Evolutionary conservation across 2,888 invertebrate species (phyloP), one percentile per base, ranked within the genome.

Genomic region (Gerris lacustris): DNA sequence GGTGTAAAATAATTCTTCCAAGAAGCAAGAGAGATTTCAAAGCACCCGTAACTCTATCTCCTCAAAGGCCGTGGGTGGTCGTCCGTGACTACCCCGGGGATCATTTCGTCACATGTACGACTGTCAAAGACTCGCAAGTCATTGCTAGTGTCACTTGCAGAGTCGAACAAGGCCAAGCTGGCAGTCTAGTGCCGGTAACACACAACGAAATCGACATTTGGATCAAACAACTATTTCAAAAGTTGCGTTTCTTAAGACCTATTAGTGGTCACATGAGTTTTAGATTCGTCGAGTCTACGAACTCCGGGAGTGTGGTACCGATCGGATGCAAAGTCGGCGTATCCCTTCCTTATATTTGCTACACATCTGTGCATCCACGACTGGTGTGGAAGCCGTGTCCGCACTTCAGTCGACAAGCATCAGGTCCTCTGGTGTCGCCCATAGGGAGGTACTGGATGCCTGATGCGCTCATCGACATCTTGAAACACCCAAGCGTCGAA

Each of bases 201-300:
- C 84, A 85, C 71, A 73, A 76, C 45, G 87, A 89, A 76, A 85
- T 91, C 69, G 85, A 87, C 76, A 82, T 84, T 31, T 90, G 91
- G 91, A 82, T 92, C 76, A 85, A 87, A 73, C 83, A 85, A 74
- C 90, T 91, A 79, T 88, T 90, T 77, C 81, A 84, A 47, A 86
- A 86, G 76, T 81, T 89, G 64, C 84, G 86, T 47, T 84, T 87
- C 71, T 83, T 86, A 70, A 82, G 87, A 66, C 86, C 87, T 6
- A 85, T 91, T 79, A 89, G 87, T 68, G 92, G 91, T 0, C 92
- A 92, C 78, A 82, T 92, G 15, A 90, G 90, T 76, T 92, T 92
- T 78, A 84, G 90, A 74, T 84, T 92, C 72, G 89, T 89, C 15
- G 83, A 86, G 55, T 85, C 87, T 69, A 86, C 86, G 73, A 83